Percentiles rank a stretch among this genome's conserved stretches.
These are phyloP conservation scores for Heliconius cydno DNA, from an alignment of 2,888 invertebrate genomes.

Conservation along the genomic window DNA sequence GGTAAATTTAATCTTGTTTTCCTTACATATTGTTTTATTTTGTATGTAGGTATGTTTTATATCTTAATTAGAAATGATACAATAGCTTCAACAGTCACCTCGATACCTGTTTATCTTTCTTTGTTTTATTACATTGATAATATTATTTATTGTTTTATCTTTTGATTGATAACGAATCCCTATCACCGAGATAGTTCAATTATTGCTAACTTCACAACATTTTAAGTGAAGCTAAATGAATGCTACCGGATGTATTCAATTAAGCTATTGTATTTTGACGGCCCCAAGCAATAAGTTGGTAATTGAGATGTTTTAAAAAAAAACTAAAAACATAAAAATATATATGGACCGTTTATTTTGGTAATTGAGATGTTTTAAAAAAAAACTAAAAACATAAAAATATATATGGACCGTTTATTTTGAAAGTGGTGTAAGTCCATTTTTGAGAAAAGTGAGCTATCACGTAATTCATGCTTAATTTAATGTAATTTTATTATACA, in stretches of 20 bases:
- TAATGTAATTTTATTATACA: too few relatives aligned
- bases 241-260: background rate
- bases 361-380: background rate
- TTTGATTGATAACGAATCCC: background rate
- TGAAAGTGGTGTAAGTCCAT: too few relatives aligned
- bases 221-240: slow-evolving; percentile 1
- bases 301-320: background rate
- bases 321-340: too few relatives aligned
- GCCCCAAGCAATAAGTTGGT: slow-evolving; percentile 2
- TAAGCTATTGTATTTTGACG: background rate
- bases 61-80: background rate
- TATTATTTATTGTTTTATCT: slow-evolving; percentile 24
- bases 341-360: too few relatives aligned
- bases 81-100: background rate
- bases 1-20: background rate
- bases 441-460: too few relatives aligned
- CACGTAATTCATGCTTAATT: too few relatives aligned
- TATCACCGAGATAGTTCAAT: slow-evolving; percentile 6
- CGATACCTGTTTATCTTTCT: background rate
- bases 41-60: background rate
- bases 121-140: slow-evolving; percentile 18
- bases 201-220: background rate
- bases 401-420: too few relatives aligned
- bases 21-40: background rate
- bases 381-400: too few relatives aligned